Base-by-base conservation (phyloP, 2,888 invertebrate genomes). In the Agrotis puta region DNA sequence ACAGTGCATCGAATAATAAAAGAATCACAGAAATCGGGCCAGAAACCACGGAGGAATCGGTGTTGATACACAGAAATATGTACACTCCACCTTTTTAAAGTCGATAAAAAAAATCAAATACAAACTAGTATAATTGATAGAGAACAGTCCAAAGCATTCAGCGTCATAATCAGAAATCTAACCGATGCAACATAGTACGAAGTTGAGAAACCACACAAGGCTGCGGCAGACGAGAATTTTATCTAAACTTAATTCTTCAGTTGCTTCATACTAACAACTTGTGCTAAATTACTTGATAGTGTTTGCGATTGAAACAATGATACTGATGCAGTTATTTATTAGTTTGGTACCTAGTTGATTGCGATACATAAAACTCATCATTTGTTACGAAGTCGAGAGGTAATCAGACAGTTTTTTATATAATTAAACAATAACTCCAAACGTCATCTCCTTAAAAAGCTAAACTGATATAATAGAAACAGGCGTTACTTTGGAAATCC, bases 151-250 rank as follows among this genome's bases (percentile, higher is more conserved):
- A 50, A 74, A 47, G 6, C 39, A 74, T 67, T 51, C 6, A 24
- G n/a, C 24, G 4, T 11, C 48, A 47, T 27, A 47, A 77, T 77
- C 71, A 43, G 27, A 47, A 54, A 66, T 77, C 65, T 71, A 50
- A 27, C 2, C 77, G 45, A 65, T 66, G 78, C 78, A 77, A 77
- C 66, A 48, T 39, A 48, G 72, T 66, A 22, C 3, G 0, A 5
- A 45, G 13, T 77, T 66, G 66, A 39, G 77, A 47, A 77, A 77
- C 22, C 56, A n/a, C 11, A 18, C 77, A 77, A 77, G 77, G 77
- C 54, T 77, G 22, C 16, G 6, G 24, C 43, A 53, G 18, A 57
- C 45, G 47, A 77, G 72, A 50, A 64, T 72, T 77, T 74, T 67
- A 79, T 79, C 74, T 70, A 43, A 70, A 74, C 45, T 69, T 45